phyloP scores from a whole-genome alignment of 1,140 invertebrate species.

The Pomacea maculata region DNA sequence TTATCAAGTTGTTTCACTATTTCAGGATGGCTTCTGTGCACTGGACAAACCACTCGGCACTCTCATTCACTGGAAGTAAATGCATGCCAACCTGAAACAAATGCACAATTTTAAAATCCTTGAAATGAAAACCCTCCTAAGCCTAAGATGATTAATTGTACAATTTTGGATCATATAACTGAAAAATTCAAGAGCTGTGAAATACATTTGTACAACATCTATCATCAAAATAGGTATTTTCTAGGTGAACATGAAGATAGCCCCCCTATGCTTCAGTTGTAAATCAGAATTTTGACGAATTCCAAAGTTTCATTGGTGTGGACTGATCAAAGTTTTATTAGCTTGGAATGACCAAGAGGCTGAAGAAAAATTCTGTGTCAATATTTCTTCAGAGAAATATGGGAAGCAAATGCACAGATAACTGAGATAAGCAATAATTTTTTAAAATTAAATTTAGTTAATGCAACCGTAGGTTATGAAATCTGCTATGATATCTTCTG shows the following conservation, averaged over 20 bases:
- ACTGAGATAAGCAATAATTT: neutral
- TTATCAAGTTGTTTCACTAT: slow-evolving; percentile 14
- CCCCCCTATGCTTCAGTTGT: too few species aligned
- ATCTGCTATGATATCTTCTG: neutral
- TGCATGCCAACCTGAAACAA: slow-evolving; percentile 53
- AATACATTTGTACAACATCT: neutral
- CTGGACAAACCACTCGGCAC: slow-evolving; percentile 46
- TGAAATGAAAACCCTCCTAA: neutral
- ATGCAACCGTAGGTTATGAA: neutral
- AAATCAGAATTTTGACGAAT: too few species aligned
- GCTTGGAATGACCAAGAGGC: too few species aligned
- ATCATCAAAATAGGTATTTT: too few species aligned
- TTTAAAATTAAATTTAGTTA: neutral
- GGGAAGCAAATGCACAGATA: neutral
- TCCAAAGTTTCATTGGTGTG: too few species aligned
- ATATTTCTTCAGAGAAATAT: neutral
- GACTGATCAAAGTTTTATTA: too few species aligned
- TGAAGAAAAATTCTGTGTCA: too few species aligned
- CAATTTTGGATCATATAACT: too few species aligned
- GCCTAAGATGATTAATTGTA: too few species aligned
- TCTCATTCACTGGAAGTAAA: slow-evolving; percentile 51
- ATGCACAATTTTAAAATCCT: slow-evolving; percentile 8
- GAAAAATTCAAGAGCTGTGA: neutral
- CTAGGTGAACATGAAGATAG: too few species aligned
- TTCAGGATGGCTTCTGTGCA: slow-evolving; percentile 46